Evolutionary conservation across 2,888 invertebrate genomes (phyloP), one percentile per base, ranked within the genome.

Genomic region (Drosophila mimica): DNA sequence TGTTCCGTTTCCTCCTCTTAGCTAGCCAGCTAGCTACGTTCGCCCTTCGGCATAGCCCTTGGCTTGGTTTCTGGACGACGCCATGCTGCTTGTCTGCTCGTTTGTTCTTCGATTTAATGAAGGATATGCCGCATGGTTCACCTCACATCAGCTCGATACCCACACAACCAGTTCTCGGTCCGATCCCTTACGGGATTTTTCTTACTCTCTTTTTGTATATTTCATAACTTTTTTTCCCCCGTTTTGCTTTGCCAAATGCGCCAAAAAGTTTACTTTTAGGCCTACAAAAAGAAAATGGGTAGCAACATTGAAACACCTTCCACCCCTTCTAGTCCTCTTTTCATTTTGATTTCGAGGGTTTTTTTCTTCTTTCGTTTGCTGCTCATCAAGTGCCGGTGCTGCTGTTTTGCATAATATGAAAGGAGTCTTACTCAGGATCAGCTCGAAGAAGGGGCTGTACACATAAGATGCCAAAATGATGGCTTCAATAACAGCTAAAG

Each of bases 101-200:
- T 87, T 89, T 89, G 86, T 87, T 90, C 91, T 88, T 88, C 87
- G 87, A 88, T 88, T 88, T 88, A 88, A 88, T 90, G 87, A 88
- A 88, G 87, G 87, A 88, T 88, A 90, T 88, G 75, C 88, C 82
- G 76, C 84, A 83, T 85, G 83, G 80, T 67, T 63, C 61, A 70
- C 60, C 85, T 79, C 83, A 71, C 81, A 82, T 85, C 79, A 67
- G 54, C 63, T 60, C 75, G 66, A 70, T 70, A 61, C 63, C 33
- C 43, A 46, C 61, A 46, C 33, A 40, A 52, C 51, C 51, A 58
- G 25, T 38, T 46, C 51, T 36, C 33, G 54, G 56, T 33, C 51
- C 65, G 54, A 73, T 79, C 74, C 71, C 52, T 79, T 70, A 53
- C 58, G 40, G 63, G 80, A 71, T 68, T 81, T 75, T 56, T 61